Conservation (phyloP, 1,140 invertebrate genomes). For the Ephestia elutella region DNA sequence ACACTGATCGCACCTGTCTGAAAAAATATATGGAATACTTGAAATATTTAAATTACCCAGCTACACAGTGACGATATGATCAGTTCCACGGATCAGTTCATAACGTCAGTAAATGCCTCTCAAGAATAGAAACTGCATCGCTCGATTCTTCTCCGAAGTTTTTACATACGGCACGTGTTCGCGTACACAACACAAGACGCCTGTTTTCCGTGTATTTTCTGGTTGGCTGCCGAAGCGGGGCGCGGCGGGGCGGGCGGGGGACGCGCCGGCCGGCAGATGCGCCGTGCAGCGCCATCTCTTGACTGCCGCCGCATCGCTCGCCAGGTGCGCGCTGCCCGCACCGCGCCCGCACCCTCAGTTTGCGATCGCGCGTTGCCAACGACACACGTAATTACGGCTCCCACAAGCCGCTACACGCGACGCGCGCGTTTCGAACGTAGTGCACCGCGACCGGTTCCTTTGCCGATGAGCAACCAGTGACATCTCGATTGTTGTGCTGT, state of each 20-base stretch:
- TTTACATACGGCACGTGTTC: slow-evolving; percentile 66
- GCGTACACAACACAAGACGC: slow-evolving; percentile 42
- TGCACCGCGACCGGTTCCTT: slow-evolving; percentile 64
- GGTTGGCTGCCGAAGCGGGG: slow-evolving; percentile 36
- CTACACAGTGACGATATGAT: no score
- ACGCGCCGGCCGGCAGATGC: slow-evolving; percentile 52
- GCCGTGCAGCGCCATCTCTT: slow-evolving; percentile 66
- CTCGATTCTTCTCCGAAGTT: slow-evolving; percentile 44
- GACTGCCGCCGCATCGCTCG: slow-evolving; percentile 23
- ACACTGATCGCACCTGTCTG: no score
- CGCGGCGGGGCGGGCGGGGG: slow-evolving; percentile 28
- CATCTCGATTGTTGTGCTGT: slow-evolving; percentile 64
- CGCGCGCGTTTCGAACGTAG: slow-evolving; percentile 69
- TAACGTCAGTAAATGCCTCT: background rate
- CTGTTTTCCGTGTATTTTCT: slow-evolving; percentile 70
- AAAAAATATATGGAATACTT: no score
- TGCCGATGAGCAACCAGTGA: slow-evolving; percentile 65
- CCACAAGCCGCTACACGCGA: slow-evolving; percentile 48
- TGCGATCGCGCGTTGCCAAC: slow-evolving; percentile 61
- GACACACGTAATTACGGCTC: slow-evolving; percentile 51
- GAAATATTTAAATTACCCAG: no score
- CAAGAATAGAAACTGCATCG: slow-evolving; percentile 26
- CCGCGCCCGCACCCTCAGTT: slow-evolving; percentile 64
- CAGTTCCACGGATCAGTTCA: background rate
- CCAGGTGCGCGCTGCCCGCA: slow-evolving; percentile 63